Percentiles rank a stretch among this genome's conserved stretches.
Evolutionary conservation across 2,797 vertebrate genomes (phyloP).

Genomic region (Aphelocoma californica): DNA sequence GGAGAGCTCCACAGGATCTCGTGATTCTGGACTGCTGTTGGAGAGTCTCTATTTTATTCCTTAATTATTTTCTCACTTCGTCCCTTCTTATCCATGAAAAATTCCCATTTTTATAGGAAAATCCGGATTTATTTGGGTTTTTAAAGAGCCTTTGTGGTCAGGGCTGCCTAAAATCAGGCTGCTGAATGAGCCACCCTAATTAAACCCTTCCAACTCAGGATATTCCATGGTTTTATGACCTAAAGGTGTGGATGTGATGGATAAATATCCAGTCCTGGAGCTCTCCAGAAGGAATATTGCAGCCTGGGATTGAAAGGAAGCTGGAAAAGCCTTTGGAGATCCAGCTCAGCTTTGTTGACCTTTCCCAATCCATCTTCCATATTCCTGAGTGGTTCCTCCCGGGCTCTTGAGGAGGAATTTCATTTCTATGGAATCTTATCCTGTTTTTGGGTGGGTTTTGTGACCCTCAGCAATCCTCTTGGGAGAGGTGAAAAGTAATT

Average conservation of each 20-base stretch:
- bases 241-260: neutral
- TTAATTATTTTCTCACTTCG: neutral
- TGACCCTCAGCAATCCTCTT: neutral
- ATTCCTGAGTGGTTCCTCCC: neutral
- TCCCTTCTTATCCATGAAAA: neutral
- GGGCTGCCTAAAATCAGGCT: neutral
- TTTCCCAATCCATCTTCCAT: neutral
- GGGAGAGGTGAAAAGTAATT: neutral
- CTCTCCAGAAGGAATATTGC: rapidly evolving
- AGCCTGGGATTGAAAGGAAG: neutral
- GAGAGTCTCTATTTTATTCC: neutral
- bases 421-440: neutral
- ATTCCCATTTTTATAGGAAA: neutral
- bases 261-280: neutral
- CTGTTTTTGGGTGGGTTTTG: neutral
- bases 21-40: neutral
- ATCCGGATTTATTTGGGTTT: rapidly evolving
- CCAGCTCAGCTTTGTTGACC: neutral
- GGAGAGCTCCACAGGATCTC: neutral
- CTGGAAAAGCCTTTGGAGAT: neutral
- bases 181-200: neutral
- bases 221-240: neutral
- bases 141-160: rapidly evolving
- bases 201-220: rapidly evolving
- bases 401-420: neutral